These are phyloP conservation scores for Rhinogobius similis DNA, from an alignment of 2,113 vertebrate genomes.

Conservation along the genomic window DNA sequence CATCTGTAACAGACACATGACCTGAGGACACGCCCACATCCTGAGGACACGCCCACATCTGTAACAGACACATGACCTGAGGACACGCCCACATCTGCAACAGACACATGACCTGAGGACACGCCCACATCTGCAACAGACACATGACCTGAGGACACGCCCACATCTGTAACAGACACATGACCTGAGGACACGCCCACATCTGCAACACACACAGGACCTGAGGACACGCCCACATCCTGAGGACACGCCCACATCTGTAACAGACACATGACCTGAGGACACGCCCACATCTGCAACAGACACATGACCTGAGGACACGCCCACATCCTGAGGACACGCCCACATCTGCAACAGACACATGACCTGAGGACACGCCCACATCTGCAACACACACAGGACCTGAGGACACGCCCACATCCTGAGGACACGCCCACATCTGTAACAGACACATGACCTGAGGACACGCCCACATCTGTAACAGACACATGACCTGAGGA, in stretches of 20 bases:
- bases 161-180: slow-evolving; percentile 78
- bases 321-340: no score
- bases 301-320: no score
- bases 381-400: no score
- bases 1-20: slow-evolving; percentile 64
- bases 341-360: no score
- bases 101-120: not conserved
- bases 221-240: not conserved
- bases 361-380: no score
- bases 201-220: not conserved
- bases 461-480: no score
- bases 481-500: no score
- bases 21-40: not conserved
- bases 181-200: not conserved
- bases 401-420: no score
- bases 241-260: not conserved
- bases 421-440: no score
- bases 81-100: not conserved
- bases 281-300: no score
- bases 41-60: not conserved
- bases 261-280: not conserved
- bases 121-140: not conserved
- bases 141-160: slow-evolving; percentile 68
- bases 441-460: no score
- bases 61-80: not conserved